Conservation (phyloP, 2,113 vertebrate genomes). For the Morone saxatilis region DNA sequence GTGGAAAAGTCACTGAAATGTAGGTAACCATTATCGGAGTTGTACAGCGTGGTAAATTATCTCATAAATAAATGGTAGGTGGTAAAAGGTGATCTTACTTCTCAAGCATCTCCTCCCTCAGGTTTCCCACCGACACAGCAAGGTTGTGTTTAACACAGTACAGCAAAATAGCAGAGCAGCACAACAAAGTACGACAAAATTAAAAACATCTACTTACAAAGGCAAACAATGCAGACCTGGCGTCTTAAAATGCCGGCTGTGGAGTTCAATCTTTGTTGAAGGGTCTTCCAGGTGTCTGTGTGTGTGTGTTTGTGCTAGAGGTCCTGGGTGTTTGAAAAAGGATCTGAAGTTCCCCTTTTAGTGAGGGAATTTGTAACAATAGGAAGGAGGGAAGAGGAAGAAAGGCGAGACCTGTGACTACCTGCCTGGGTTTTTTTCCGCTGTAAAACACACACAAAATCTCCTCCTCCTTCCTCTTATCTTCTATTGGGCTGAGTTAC, state of each 20-base stretch:
- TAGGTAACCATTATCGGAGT: neutral
- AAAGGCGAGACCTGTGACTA: constrained; percentile 60
- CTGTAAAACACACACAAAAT: constrained; percentile 15
- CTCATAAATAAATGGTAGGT: neutral
- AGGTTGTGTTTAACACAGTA: neutral
- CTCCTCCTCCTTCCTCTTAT: constrained; percentile 36
- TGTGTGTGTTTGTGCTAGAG: neutral
- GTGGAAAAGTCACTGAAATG: neutral
- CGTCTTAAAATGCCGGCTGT: neutral
- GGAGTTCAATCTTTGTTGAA: neutral
- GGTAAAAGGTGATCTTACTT: neutral
- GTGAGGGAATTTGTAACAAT: constrained; percentile 48
- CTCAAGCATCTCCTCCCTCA: constrained; percentile 24
- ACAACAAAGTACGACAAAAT: neutral
- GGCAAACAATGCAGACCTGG: neutral
- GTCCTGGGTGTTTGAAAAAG: constrained; percentile 3
- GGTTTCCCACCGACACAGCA: constrained; percentile 16
- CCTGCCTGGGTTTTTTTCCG: constrained; percentile 40
- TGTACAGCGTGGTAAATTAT: neutral
- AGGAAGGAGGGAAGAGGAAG: constrained; percentile 57
- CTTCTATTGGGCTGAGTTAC: constrained; percentile 24
- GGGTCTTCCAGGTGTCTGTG: neutral
- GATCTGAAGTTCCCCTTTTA: constrained; percentile 36
- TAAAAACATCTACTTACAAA: constrained; percentile 42
- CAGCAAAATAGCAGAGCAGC: neutral